Conservation (phyloP, 2,888 invertebrate species). For the Thymelicus acteon region DNA sequence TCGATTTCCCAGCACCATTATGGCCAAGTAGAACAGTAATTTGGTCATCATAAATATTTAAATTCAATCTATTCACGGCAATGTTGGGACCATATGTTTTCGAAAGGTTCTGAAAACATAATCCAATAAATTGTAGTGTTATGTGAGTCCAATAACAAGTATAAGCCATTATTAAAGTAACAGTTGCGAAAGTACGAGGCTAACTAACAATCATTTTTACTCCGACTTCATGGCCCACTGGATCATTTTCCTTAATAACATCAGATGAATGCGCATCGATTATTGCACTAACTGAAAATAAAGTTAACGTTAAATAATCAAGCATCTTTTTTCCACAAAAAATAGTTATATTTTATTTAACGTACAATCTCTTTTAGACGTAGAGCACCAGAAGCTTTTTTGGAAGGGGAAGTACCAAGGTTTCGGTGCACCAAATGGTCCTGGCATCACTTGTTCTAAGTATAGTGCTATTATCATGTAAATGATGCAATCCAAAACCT, state of each 20-base stretch:
- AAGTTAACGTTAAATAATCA: neutral
- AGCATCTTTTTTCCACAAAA: neutral
- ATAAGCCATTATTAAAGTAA: too few relatives aligned
- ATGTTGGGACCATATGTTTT: slow-evolving; percentile 85
- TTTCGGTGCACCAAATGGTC: slow-evolving; percentile 92
- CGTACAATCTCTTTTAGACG: slow-evolving; percentile 23
- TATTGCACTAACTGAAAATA: slow-evolving; percentile 12
- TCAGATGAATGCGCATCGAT: slow-evolving; percentile 28
- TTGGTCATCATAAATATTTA: slow-evolving; percentile 95
- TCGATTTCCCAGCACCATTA: slow-evolving; percentile 97
- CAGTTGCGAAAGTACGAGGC: neutral
- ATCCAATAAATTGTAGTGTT: too few relatives aligned
- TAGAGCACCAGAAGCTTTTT: slow-evolving; percentile 81
- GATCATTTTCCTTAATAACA: slow-evolving; percentile 76
- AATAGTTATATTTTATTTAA: neutral
- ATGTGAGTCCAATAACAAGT: too few relatives aligned
- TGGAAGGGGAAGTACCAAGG: slow-evolving; percentile 93
- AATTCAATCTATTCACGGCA: slow-evolving; percentile 88
- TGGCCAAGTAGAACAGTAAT: slow-evolving; percentile 89
- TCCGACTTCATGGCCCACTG: slow-evolving; percentile 71
- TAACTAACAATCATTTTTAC: slow-evolving; percentile 75
- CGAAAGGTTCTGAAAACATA: slow-evolving; percentile 78
- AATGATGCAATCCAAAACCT: slow-evolving; percentile 88
- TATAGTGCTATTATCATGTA: slow-evolving; percentile 93
- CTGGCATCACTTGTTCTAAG: slow-evolving; percentile 94